Percentiles rank a stretch among this genome's conserved stretches.
Evolutionary conservation across 2,113 vertebrate genomes (phyloP).

Genomic region (Cichladusa arquata): DNA sequence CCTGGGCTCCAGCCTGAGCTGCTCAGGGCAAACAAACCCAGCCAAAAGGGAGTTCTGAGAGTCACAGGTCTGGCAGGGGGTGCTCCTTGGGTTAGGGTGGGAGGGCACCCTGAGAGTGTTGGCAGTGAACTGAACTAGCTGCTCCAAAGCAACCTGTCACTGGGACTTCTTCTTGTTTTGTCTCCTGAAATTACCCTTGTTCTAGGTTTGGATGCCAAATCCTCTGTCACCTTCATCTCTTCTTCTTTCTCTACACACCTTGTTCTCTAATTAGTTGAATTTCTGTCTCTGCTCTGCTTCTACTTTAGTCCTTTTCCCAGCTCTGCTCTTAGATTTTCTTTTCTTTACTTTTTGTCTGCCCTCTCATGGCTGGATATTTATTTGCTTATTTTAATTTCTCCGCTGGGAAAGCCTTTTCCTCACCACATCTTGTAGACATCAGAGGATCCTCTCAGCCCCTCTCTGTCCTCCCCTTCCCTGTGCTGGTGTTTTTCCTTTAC

Average conservation of each 20-base stretch:
- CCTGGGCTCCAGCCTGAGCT: background rate
- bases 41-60: background rate
- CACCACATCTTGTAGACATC: conserved; percentile 12
- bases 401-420: background rate
- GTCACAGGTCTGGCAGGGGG: fast-evolving
- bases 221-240: background rate
- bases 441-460: background rate
- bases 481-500: background rate
- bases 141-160: background rate
- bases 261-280: conserved; percentile 1
- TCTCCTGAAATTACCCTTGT: background rate
- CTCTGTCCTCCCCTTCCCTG: background rate
- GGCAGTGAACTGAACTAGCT: background rate
- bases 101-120: fast-evolving
- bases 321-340: background rate
- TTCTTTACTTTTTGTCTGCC: conserved; percentile 35
- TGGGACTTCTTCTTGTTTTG: background rate
- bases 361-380: conserved; percentile 56
- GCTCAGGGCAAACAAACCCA: background rate
- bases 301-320: background rate
- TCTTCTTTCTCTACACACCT: background rate
- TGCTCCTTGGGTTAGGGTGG: background rate
- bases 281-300: background rate
- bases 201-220: background rate
- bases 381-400: conserved; percentile 59